Percentiles rank a stretch among this genome's conserved stretches.
phyloP scores from a whole-genome alignment of 2,888 invertebrate genomes.

The Druceiella hillmani region DNA sequence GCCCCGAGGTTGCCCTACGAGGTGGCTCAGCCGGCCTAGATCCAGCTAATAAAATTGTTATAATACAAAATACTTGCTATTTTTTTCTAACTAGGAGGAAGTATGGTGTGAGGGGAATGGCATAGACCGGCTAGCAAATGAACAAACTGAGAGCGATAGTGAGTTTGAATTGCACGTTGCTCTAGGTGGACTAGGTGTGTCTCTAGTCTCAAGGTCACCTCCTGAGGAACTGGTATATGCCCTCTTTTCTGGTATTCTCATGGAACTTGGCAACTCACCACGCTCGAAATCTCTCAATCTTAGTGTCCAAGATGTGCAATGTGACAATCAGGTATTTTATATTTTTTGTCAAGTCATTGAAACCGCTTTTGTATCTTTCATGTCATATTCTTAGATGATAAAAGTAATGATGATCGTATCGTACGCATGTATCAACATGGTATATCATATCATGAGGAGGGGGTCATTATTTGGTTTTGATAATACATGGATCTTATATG shows the following conservation, averaged over 20 bases:
- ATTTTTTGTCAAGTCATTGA: too few species aligned
- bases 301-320: constrained; percentile 75
- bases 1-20: too few species aligned
- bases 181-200: constrained; percentile 67
- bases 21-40: too few species aligned
- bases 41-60: background rate
- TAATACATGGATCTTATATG: too few species aligned
- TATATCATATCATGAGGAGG: too few species aligned
- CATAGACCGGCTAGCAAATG: too few species aligned
- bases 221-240: constrained; percentile 80
- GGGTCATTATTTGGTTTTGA: too few species aligned
- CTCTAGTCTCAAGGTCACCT: constrained; percentile 67
- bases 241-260: constrained; percentile 57
- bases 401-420: too few species aligned
- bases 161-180: constrained; percentile 59
- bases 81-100: constrained; percentile 25
- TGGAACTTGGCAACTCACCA: constrained; percentile 54
- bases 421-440: too few species aligned
- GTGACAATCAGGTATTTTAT: constrained; percentile 66
- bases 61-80: background rate
- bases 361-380: too few species aligned
- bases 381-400: too few species aligned
- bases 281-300: constrained; percentile 58
- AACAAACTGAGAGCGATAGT: too few species aligned
- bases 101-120: constrained; percentile 25